Evolutionary conservation across 2,797 vertebrate species (phyloP).

Genomic region (Danio aesculapii): DNA sequence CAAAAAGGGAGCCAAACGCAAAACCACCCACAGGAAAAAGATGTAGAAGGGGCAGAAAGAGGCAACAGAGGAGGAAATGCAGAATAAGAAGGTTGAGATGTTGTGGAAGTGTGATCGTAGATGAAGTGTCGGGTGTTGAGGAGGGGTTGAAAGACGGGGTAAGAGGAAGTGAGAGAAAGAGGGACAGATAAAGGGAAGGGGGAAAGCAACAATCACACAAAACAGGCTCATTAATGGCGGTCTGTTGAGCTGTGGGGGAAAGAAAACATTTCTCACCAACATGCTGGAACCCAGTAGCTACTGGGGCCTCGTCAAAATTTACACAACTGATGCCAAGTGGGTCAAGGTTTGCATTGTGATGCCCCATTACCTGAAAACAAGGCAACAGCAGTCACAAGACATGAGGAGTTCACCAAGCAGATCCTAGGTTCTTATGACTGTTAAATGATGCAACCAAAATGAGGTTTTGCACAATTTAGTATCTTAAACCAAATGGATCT

Average conservation of each 20-base stretch:
- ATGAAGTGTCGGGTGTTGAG: conserved; percentile 38
- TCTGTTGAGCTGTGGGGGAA: conserved; percentile 56
- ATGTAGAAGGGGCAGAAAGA: conserved; percentile 38
- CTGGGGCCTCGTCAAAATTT: conserved; percentile 96
- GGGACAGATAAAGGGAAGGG: conserved; percentile 69
- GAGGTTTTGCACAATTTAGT: background rate
- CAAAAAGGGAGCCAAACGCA: conserved; percentile 64
- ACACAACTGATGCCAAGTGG: conserved; percentile 99
- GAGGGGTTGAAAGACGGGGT: conserved; percentile 32
- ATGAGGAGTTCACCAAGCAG: conserved; percentile 49
- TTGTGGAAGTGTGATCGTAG: conserved; percentile 27
- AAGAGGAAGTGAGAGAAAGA: conserved; percentile 33
- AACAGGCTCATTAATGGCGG: conserved; percentile 69
- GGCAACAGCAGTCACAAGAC: conserved; percentile 74
- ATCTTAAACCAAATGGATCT: background rate
- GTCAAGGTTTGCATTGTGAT: conserved; percentile 95
- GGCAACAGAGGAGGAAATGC: conserved; percentile 5
- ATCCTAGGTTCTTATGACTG: conserved; percentile 1
- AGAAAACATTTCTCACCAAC: conserved; percentile 88
- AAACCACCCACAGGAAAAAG: conserved; percentile 62
- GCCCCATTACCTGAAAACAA: conserved; percentile 94
- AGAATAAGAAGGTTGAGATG: conserved; percentile 24
- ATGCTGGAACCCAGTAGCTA: conserved; percentile 89
- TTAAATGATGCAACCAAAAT: background rate
- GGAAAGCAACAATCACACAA: conserved; percentile 87